Evolutionary conservation across 2,113 vertebrate genomes (phyloP).

Genomic region (Plotosus lineatus): DNA sequence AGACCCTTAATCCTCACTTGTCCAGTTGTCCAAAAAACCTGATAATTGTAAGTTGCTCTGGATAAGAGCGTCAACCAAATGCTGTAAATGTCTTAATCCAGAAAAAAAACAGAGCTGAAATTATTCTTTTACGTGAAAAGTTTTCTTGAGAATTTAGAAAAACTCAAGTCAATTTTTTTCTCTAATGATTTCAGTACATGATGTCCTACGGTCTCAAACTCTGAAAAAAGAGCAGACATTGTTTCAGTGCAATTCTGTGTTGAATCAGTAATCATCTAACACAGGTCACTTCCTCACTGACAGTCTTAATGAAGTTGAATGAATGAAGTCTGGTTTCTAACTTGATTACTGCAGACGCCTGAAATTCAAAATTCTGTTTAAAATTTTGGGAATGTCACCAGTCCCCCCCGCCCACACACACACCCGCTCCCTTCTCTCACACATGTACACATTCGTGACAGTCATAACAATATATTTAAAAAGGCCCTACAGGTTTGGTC

Average conservation of each 20-base stretch:
- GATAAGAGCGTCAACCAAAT: too few species aligned
- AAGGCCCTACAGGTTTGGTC: background rate
- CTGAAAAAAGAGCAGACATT: background rate
- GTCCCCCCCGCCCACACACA: background rate
- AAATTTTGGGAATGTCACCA: background rate
- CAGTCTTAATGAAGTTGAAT: background rate
- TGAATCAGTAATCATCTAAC: background rate
- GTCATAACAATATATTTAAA: slow-evolving; percentile 15
- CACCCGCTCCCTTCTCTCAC: background rate
- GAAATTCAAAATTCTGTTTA: background rate
- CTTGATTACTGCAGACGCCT: background rate
- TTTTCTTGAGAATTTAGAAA: too few species aligned
- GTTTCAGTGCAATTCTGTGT: background rate
- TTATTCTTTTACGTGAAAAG: too few species aligned
- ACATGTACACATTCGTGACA: background rate
- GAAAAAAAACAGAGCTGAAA: too few species aligned
- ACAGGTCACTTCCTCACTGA: background rate
- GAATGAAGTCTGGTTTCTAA: background rate
- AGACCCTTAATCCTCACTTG: too few species aligned
- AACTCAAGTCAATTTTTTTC: too few species aligned
- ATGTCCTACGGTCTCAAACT: too few species aligned
- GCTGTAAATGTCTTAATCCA: too few species aligned
- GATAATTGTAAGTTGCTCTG: too few species aligned
- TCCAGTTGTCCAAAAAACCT: too few species aligned
- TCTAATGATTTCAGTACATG: too few species aligned